A percentile compares a stretch with the other conserved stretches of the same genome.
Evolutionary conservation across 2,888 invertebrate species (phyloP).

Genomic region (Tipula helvola): DNA sequence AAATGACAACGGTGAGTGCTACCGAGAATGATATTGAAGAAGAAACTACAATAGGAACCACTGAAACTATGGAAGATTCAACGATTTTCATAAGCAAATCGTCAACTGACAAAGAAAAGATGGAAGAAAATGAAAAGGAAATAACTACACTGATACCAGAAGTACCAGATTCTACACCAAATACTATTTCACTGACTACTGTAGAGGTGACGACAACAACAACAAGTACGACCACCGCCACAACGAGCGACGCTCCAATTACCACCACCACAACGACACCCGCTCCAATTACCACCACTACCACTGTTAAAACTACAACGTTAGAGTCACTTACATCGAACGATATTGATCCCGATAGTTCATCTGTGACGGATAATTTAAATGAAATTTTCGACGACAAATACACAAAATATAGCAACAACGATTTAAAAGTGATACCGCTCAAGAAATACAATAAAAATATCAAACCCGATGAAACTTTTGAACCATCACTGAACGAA

Average conservation of each 20-base stretch:
- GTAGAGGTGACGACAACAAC: background rate
- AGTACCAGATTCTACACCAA: background rate
- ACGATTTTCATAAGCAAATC: background rate
- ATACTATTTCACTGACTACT: background rate
- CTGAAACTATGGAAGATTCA: background rate
- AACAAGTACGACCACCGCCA: background rate
- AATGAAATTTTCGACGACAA: slow-evolving; percentile 13
- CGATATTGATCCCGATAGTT: background rate
- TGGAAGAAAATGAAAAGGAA: background rate
- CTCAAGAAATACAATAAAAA: slow-evolving; percentile 13
- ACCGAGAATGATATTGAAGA: slow-evolving; percentile 8
- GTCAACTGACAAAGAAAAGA: background rate
- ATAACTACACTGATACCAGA: background rate
- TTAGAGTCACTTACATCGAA: background rate
- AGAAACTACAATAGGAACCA: background rate
- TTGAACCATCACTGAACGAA: slow-evolving; percentile 8
- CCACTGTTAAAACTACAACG: background rate
- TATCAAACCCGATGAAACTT: background rate
- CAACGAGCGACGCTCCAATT: background rate
- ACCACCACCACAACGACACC: background rate
- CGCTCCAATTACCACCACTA: background rate
- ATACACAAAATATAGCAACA: slow-evolving; percentile 10
- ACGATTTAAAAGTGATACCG: slow-evolving; percentile 19
- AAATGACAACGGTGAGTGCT: background rate
- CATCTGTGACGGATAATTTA: slow-evolving; percentile 9